These are phyloP conservation scores for Drymonia ruficornis DNA, from an alignment of 2,888 invertebrate species.

Conservation along the genomic window DNA sequence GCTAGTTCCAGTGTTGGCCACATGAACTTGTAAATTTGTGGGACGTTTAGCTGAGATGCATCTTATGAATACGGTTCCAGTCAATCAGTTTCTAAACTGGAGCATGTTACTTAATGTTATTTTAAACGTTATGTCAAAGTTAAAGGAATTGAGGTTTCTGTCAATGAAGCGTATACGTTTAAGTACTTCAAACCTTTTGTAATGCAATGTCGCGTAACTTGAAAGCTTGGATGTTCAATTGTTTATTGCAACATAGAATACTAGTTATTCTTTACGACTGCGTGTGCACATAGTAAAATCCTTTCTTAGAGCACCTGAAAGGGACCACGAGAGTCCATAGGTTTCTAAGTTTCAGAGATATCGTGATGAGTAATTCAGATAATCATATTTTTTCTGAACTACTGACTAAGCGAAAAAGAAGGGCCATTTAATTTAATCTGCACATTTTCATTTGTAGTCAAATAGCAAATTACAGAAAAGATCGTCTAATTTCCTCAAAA, in stretches of 20 bases:
- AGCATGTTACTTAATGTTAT: neutral
- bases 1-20: no score
- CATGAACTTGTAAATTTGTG: neutral
- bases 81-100: slow-evolving; percentile 1
- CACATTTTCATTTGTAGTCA: no score
- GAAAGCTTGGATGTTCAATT: neutral
- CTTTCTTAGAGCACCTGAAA: no score
- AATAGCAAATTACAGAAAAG: no score
- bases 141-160: neutral
- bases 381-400: no score
- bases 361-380: no score
- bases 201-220: neutral
- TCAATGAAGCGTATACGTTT: slow-evolving; percentile 8
- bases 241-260: neutral
- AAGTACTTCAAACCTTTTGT: neutral
- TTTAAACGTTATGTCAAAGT: neutral
- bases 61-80: neutral
- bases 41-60: neutral
- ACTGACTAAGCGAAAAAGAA: no score
- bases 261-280: no score
- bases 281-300: no score
- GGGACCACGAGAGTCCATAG: no score
- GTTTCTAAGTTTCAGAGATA: no score
- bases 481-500: neutral
- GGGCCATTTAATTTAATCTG: no score